phyloP scores from a whole-genome alignment of 2,113 vertebrate species.

The Dasyurus viverrinus region DNA sequence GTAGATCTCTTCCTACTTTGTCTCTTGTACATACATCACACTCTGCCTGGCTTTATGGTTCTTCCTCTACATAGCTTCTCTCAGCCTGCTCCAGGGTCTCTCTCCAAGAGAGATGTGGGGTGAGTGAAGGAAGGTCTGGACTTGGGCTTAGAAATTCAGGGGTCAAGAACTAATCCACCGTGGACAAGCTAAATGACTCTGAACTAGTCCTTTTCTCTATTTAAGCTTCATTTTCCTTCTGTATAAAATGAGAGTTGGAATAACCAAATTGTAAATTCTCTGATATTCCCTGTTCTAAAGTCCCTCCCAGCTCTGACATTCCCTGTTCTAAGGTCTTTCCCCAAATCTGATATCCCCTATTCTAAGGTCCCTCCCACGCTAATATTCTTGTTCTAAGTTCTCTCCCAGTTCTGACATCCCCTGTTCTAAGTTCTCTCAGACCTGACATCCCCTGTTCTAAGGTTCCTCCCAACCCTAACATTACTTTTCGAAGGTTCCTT shows the following conservation, averaged over 20 bases:
- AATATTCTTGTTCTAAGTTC: not conserved
- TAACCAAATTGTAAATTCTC: not conserved
- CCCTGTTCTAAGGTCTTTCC: too few species aligned
- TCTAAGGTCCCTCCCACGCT: too few species aligned
- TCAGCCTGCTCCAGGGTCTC: not conserved
- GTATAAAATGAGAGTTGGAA: not conserved
- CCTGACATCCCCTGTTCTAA: not conserved
- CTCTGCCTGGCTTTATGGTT: not conserved
- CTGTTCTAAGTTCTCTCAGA: not conserved
- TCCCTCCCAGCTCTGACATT: too few species aligned
- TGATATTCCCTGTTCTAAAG: too few species aligned
- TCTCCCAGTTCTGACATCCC: not conserved
- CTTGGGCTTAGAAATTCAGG: not conserved
- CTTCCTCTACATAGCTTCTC: not conserved
- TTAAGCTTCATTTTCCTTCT: constrained; percentile 22
- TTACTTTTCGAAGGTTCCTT: too few species aligned
- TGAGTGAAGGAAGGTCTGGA: not conserved
- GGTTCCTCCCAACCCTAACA: too few species aligned
- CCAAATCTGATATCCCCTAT: too few species aligned
- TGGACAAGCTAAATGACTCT: not conserved
- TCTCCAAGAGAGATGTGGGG: not conserved
- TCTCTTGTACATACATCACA: not conserved
- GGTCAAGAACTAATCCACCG: not conserved
- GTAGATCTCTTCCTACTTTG: not conserved
- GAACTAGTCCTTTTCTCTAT: not conserved